Evolutionary conservation across 2,888 invertebrate genomes (phyloP), one percentile per base, ranked within the genome.

Genomic region (Melieria omissa): DNA sequence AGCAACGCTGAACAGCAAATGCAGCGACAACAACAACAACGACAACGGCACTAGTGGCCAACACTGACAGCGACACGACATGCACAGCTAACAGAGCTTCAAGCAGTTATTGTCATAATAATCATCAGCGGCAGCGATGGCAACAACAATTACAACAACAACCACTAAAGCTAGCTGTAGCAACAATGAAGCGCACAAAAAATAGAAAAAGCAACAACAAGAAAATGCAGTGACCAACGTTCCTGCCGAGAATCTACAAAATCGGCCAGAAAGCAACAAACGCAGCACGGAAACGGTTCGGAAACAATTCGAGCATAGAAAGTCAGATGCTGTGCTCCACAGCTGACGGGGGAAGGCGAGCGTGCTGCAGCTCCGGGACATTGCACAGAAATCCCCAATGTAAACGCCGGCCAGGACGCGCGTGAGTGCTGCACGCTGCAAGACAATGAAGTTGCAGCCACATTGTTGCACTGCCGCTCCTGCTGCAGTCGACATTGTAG

Each of bases 1-100:
- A 77, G 79, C 77, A 78, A 73, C 63, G 64, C 57, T 62, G 71
- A 58, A 5, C 55, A 55, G 41, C 16, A 14, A 57, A 9, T 9
- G 12, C 8, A 49, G 49, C 49, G 12, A 10, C 49, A 52, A 14
- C 52, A 52, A 14, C 52, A 52, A 14, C 29, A 29, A 29, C 29
- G 29, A 29, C 29, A 29, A 29, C 29, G 2, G 3, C 52, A 52
- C n/a, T 8, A n/a, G 5, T 9, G 12, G 12, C 52, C 52, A 52
- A 14, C 9, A n/a, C 14, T 12, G 5, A 12, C 5, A n/a, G 10
- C 29, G 12, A 3, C 41, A 5, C n/a, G 60, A 49, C 66, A 14
- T 46, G 14, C 29, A 1, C 29, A 29, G 29, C 29, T 3, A 29
- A 2, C 29, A 10, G 16, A 58, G 14, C 45, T 10, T 60, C 16